phyloP scores from a whole-genome alignment of 1,140 invertebrate species.

The Pseudomyrmex concolor region DNA sequence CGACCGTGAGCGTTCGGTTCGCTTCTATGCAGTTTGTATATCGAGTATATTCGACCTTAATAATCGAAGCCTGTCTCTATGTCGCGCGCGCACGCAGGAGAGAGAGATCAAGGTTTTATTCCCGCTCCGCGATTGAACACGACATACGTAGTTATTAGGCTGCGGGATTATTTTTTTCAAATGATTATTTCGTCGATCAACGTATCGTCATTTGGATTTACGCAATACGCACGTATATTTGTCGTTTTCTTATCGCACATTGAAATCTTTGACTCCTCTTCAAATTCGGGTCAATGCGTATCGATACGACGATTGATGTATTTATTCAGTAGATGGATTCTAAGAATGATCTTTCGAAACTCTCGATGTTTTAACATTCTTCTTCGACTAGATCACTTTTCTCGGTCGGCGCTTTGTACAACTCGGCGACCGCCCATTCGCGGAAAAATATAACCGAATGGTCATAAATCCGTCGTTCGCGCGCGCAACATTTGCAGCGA shows the following conservation, averaged over 20 bases:
- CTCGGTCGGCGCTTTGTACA: not conserved
- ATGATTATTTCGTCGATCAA: conserved; percentile 26
- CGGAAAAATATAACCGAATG: not conserved
- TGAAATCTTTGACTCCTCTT: conserved; percentile 35
- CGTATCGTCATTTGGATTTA: conserved; percentile 5
- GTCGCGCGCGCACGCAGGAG: conserved; percentile 16
- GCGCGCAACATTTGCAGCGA: not conserved
- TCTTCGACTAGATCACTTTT: conserved; percentile 1
- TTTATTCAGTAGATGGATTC: not conserved
- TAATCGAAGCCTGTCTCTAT: conserved; percentile 63
- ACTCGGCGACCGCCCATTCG: not conserved
- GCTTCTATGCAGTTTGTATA: conserved; percentile 45
- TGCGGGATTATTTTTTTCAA: conserved; percentile 49
- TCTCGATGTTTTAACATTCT: conserved; percentile 7
- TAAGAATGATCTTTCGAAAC: not conserved
- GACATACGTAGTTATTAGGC: conserved; percentile 57
- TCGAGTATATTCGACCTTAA: conserved; percentile 63
- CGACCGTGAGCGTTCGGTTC: conserved; percentile 22
- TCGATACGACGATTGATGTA: not conserved
- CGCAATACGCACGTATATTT: not conserved
- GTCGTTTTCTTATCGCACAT: not conserved
- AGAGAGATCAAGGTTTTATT: conserved; percentile 66
- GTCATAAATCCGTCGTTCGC: not conserved
- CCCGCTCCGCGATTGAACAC: conserved; percentile 60
- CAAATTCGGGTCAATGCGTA: conserved; percentile 5